Base-by-base conservation (phyloP, 1,140 invertebrate species). In the Telenomus remus region DNA sequence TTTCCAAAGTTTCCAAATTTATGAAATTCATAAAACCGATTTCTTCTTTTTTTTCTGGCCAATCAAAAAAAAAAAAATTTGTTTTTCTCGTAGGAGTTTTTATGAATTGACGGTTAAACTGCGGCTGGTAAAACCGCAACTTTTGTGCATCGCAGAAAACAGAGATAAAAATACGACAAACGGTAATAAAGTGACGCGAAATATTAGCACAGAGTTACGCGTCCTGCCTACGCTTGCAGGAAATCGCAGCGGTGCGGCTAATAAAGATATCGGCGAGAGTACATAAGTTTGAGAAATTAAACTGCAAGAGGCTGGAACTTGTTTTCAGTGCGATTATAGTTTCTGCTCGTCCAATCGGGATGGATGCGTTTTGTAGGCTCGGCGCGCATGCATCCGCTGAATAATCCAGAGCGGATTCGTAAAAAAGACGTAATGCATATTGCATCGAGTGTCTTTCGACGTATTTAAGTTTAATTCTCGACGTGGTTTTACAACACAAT, bases 251-350 rank as follows among this genome's bases (percentile, higher is more conserved):
- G 27, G 19, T 48, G 49, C 44, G 51, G 16, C 46, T 55, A 55
- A 65, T 55, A 46, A 65, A 65, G 61, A 65, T 65, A 55, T 65
- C 49, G 34, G 6, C 2, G 61, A 39, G 51, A 55, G 44, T 16
- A 34, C 34, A 65, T 65, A 65, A 65, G 44, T 33, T 55, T 5
- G 15, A 39, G 44, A 65, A 65, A 55, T 65, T 47, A 54, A 65
- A 42, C 19, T 27, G 19, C 19, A 6, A 27, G 19, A 27, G 19
- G 19, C 19, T 6, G 19, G 19, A 65, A 65, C 51, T 65, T 42
- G 61, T 65, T 65, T 64, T 55, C 12, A 44, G 19, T 27, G 19
- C 19, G n/a, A 27, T 27, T 27, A n/a, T 27, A 27, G 19, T 27
- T 6, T 1, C 2, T 6, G 19, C 19, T 27, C 19, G 37, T 15